Evolutionary conservation across 2,797 vertebrate species (phyloP).

Genomic region (Meda fulgida): DNA sequence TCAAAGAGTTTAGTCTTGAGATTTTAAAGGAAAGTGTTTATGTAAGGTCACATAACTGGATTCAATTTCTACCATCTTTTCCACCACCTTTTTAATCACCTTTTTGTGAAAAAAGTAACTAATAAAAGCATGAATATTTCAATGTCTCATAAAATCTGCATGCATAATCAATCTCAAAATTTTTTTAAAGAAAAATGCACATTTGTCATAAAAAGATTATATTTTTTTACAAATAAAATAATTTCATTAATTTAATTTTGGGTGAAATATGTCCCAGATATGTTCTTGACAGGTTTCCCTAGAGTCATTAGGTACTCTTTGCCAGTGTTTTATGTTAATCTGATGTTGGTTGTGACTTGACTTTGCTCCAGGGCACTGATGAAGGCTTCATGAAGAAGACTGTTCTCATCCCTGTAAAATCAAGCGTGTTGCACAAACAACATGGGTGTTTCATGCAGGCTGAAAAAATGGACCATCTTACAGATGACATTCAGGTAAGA

Average conservation of each 20-base stretch:
- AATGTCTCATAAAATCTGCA: no score
- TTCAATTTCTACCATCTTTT: no score
- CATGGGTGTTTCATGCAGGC: neutral
- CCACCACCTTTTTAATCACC: no score
- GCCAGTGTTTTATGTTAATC: neutral
- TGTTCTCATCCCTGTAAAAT: constrained; percentile 69
- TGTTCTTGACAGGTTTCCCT: neutral
- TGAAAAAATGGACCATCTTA: neutral
- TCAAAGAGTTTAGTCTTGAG: neutral
- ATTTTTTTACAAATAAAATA: no score
- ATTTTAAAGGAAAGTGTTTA: neutral
- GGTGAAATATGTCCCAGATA: neutral
- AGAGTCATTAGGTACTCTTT: neutral
- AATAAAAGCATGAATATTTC: neutral
- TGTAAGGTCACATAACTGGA: no score
- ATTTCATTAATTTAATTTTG: no score
- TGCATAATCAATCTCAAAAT: no score
- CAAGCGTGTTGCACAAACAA: neutral
- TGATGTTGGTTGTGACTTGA: neutral
- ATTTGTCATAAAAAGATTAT: no score
- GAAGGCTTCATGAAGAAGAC: constrained; percentile 86
- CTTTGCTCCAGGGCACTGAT: constrained; percentile 66
- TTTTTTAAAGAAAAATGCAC: no score
- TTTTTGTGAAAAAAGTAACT: neutral
- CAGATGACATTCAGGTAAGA: constrained; percentile 28